These are phyloP conservation scores for Rhagoletis pomonella DNA, from an alignment of 1,140 invertebrate genomes.

Conservation along the genomic window DNA sequence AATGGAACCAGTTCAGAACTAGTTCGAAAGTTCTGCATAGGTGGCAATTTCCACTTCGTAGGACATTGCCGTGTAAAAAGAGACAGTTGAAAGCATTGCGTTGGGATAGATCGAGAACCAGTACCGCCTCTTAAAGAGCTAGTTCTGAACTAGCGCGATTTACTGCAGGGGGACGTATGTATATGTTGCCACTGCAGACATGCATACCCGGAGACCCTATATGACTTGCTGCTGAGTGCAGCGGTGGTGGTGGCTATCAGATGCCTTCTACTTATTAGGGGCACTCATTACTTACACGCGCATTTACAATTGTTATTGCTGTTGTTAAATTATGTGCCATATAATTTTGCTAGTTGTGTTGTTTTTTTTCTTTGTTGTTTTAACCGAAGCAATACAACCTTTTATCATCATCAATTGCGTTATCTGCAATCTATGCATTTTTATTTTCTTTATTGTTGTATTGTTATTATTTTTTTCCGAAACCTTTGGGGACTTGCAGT, in stretches of 20 bases:
- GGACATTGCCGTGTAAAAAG: too few species aligned
- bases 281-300: slow-evolving; percentile 11
- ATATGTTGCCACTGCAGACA: neutral
- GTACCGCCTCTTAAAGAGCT: too few species aligned
- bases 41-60: too few species aligned
- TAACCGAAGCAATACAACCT: neutral
- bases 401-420: slow-evolving; percentile 25
- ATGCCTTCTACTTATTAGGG: neutral
- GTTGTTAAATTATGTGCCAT: slow-evolving; percentile 1
- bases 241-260: neutral
- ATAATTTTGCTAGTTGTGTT: neutral
- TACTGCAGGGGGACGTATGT: neutral
- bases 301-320: slow-evolving; percentile 38
- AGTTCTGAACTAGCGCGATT: too few species aligned
- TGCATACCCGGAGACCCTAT: neutral
- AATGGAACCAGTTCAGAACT: too few species aligned
- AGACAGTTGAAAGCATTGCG: too few species aligned
- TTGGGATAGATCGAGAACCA: too few species aligned
- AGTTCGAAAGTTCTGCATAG: too few species aligned
- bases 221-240: neutral
- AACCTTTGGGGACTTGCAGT: slow-evolving; percentile 7
- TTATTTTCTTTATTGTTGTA: neutral
- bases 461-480: neutral
- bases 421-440: slow-evolving; percentile 32
- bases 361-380: neutral